phyloP scores from a whole-genome alignment of 2,113 vertebrate genomes.

The Prochilodus magdalenae region DNA sequence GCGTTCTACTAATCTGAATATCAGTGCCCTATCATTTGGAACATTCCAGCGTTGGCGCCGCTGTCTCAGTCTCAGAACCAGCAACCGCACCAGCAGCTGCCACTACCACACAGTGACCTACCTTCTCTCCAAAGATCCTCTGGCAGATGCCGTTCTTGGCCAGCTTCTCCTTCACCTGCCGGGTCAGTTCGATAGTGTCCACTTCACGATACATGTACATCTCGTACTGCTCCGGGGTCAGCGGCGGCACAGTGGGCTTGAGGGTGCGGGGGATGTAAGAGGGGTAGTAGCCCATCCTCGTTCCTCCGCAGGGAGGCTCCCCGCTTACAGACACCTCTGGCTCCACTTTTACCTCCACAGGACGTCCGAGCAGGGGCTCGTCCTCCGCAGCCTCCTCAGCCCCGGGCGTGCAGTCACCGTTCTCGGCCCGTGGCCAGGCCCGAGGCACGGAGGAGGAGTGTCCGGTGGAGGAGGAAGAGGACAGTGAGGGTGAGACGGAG shows the following conservation, averaged over 20 bases:
- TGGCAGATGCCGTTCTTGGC: constrained; percentile 99
- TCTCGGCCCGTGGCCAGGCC: constrained; percentile 82
- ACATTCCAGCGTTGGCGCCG: too few species aligned
- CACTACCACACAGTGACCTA: constrained; percentile 58
- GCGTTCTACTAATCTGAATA: too few species aligned
- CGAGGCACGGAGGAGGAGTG: constrained; percentile 85
- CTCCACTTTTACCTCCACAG: constrained; percentile 86
- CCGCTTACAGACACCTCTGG: constrained; percentile 69
- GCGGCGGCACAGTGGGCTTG: constrained; percentile 92
- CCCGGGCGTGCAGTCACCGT: constrained; percentile 71
- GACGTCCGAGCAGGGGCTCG: constrained; percentile 70
- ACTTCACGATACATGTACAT: constrained; percentile 99
- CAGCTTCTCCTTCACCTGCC: constrained; percentile 98
- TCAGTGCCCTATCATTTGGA: too few species aligned
- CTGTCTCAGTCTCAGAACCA: too few species aligned
- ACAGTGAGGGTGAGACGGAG: constrained; percentile 89
- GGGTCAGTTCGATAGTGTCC: constrained; percentile 94
- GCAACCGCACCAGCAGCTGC: background rate
- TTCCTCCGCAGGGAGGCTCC: constrained; percentile 63
- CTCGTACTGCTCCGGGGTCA: constrained; percentile 97
- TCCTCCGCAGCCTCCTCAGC: constrained; percentile 87
- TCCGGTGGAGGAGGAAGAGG: constrained; percentile 90
- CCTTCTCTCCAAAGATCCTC: constrained; percentile 99
- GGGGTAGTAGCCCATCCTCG: constrained; percentile 87
- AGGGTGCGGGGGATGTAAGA: constrained; percentile 90